A percentile compares a stretch with the other conserved stretches of the same genome.
Conservation (phyloP, 2,113 vertebrate genomes). For the Beaufortia kweichowensis region DNA sequence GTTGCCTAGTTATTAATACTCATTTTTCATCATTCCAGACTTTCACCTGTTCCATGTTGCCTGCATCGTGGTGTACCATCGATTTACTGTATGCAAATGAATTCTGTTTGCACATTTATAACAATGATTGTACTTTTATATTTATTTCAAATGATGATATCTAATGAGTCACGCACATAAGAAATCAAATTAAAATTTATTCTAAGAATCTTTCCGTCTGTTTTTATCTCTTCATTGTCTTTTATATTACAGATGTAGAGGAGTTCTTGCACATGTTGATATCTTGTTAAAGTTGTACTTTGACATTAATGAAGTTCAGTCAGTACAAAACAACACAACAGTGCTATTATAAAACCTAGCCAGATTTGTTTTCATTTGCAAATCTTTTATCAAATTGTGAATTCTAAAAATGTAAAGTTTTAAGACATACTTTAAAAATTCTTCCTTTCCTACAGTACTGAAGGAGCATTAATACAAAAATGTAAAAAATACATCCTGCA, state of each 20-base stretch:
- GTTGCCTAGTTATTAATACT: constrained; percentile 10
- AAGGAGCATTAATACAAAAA: too few species aligned
- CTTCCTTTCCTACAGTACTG: too few species aligned
- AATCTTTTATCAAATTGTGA: too few species aligned
- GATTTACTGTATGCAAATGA: constrained; percentile 72
- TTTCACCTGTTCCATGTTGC: constrained; percentile 61
- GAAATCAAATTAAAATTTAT: constrained; percentile 56
- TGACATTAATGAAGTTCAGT: not conserved
- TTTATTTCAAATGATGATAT: constrained; percentile 71
- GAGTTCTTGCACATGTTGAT: not conserved
- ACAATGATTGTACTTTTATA: constrained; percentile 81
- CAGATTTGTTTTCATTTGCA: too few species aligned
- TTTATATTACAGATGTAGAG: not conserved
- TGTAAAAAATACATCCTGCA: too few species aligned
- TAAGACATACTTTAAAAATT: too few species aligned
- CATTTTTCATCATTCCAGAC: constrained; percentile 29
- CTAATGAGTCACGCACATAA: constrained; percentile 41
- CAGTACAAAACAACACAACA: not conserved
- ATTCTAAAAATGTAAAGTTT: too few species aligned
- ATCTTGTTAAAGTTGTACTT: constrained; percentile 12
- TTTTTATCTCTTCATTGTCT: not conserved
- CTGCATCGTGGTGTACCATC: constrained; percentile 70
- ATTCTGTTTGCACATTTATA: constrained; percentile 80
- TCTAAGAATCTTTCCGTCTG: constrained; percentile 30
- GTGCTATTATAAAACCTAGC: too few species aligned